Percentiles rank a stretch among this genome's conserved stretches.
These are phyloP conservation scores for Rutilus rutilus DNA, from an alignment of 2,113 vertebrate genomes.

Conservation along the genomic window DNA sequence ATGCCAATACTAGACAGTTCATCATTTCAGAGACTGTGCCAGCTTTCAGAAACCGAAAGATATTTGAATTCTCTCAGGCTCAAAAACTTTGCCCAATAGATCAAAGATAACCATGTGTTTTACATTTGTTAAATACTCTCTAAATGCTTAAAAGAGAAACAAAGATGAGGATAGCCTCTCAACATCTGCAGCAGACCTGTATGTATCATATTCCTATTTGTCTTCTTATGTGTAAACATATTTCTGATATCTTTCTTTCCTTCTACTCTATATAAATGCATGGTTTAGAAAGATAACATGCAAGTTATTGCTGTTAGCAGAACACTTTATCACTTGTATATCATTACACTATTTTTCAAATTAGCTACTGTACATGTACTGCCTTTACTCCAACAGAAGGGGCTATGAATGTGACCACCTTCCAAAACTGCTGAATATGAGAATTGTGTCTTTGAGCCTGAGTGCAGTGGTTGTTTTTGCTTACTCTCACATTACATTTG, in stretches of 20 bases:
- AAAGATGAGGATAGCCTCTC: neutral
- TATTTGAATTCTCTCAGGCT: neutral
- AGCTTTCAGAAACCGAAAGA: neutral
- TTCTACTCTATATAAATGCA: neutral
- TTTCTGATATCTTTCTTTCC: neutral
- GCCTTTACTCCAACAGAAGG: conserved; percentile 4
- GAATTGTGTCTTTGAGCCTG: conserved; percentile 25
- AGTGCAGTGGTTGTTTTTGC: conserved; percentile 48
- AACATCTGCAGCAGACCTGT: neutral
- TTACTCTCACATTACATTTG: conserved; percentile 53
- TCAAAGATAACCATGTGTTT: neutral
- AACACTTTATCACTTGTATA: neutral
- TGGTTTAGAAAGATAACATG: neutral
- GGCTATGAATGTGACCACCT: neutral
- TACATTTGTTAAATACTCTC: neutral
- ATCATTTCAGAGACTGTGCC: neutral
- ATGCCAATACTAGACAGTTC: neutral
- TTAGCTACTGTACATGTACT: neutral
- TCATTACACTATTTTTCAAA: neutral
- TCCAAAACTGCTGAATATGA: conserved; percentile 47
- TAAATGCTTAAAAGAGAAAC: neutral
- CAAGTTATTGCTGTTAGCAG: neutral
- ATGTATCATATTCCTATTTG: neutral
- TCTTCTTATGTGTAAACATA: neutral
- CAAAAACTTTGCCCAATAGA: neutral